Evolutionary conservation across 2,797 vertebrate species (phyloP), one percentile per base, ranked within the genome.

Genomic region (Halcyon chelicuti): DNA sequence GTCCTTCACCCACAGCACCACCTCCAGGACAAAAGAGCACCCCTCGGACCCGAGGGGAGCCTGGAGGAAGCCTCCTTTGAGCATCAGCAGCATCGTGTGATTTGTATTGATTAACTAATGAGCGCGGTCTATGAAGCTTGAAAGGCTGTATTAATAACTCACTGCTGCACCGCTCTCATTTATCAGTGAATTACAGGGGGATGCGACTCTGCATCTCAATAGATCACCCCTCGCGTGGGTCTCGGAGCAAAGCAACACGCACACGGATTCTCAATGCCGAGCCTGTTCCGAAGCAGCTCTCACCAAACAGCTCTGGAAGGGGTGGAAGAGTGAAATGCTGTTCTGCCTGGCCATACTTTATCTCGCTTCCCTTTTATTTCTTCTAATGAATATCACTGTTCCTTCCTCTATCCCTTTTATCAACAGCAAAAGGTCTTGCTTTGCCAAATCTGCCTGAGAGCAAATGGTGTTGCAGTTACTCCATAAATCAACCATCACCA

Each of bases 401-500:
- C 95, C 62, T 86, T 90, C 52, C 33, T 70, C 90, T 67, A 37
- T 62, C 49, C 80, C 84, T 94, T 91, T 95, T 86, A 94, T 95
- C 96, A 95, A 90, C 88, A 76, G 76, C 90, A 87, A 83, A 95
- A 72, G 88, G 89, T 70, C 70, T 90, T 76, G 71, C 92, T 93
- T 86, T 93, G 94, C 97, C 97, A 97, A 94, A 97, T 78, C 93
- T 94, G 90, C 83, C 86, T 15, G 71, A 83, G 86, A 93, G 80
- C 88, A 94, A 96, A 96, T 75, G 94, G 94, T 77, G 80, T 66
- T 93, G 92, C 88, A 73, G 88, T 58, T 92, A 65, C 95, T 86
- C 94, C 90, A 96, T 96, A 96, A 96, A 97, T 97, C 96, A 97
- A 84, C 68, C 63, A 40, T 68, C 90, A 70, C 96, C 94, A 93